Percentiles rank a stretch among this genome's conserved stretches.
phyloP scores from a whole-genome alignment of 2,888 invertebrate species.

The Arctia plantaginis region DNA sequence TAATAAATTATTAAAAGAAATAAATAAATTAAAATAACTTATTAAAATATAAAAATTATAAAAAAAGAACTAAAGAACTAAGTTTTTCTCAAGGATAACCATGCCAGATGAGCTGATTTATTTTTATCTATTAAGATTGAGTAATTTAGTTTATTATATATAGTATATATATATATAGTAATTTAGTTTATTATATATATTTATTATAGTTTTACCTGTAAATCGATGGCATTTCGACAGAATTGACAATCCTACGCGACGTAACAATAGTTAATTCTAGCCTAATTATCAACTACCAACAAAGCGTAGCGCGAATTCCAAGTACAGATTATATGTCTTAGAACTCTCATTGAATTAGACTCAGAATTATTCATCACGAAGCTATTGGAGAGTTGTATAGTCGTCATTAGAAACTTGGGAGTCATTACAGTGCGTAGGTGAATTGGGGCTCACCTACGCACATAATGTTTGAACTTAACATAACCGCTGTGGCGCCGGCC shows the following conservation, averaged over 20 bases:
- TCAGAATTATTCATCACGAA: neutral
- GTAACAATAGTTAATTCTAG: neutral
- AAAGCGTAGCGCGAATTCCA: neutral
- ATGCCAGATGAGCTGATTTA: too few species aligned
- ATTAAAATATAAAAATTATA: too few species aligned
- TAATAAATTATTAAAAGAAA: too few species aligned
- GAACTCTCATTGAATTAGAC: neutral
- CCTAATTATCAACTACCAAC: neutral
- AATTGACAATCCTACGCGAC: neutral
- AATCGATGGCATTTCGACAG: neutral
- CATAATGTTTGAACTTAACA: neutral
- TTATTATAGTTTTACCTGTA: neutral
- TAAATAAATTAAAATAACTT: too few species aligned
- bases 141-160: too few species aligned
- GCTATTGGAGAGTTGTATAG: neutral
- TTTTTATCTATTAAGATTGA: too few species aligned
- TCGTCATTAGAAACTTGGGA: neutral
- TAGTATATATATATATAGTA: too few species aligned
- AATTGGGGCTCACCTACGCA: slow-evolving; percentile 1
- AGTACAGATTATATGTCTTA: neutral
- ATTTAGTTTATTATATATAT: too few species aligned
- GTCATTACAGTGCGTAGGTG: slow-evolving; percentile 1
- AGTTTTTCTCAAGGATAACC: too few species aligned
- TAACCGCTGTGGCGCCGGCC: neutral
- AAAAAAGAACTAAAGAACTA: too few species aligned